Conservation (phyloP, 2,888 invertebrate species). For the Amblyjoppa fuscipennis region DNA sequence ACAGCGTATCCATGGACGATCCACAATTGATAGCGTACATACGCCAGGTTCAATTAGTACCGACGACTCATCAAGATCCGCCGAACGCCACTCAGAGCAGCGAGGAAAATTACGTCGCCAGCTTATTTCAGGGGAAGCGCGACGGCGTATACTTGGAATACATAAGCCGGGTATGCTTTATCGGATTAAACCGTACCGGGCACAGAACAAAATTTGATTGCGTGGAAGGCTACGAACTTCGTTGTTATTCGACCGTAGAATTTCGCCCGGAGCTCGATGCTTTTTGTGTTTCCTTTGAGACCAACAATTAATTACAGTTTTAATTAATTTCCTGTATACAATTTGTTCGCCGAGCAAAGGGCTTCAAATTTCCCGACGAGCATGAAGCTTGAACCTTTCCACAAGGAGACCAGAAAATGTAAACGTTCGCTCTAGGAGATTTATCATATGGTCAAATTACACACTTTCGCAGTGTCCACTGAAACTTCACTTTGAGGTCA, state of each 20-base stretch:
- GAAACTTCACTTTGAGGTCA: too few relatives aligned
- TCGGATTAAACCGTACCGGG: background rate
- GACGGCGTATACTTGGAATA: constrained; percentile 82
- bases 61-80: constrained; percentile 79
- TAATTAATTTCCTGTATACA: background rate
- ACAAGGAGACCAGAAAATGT: background rate
- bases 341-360: background rate
- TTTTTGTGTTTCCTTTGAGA: background rate
- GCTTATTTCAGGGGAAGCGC: constrained; percentile 85
- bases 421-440: too few relatives aligned
- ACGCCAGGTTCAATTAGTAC: constrained; percentile 89
- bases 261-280: background rate
- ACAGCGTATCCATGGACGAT: constrained; percentile 91
- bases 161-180: constrained; percentile 78
- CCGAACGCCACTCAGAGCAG: constrained; percentile 84
- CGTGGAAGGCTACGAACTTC: background rate
- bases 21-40: constrained; percentile 91
- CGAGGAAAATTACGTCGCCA: constrained; percentile 85
- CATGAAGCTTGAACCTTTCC: background rate
- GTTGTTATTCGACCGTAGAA: background rate
- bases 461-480: too few relatives aligned
- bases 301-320: background rate
- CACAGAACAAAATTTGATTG: background rate
- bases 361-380: background rate
- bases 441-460: too few relatives aligned